Evolutionary conservation across 2,113 vertebrate genomes (phyloP).

Genomic region (Macrotis lagotis): DNA sequence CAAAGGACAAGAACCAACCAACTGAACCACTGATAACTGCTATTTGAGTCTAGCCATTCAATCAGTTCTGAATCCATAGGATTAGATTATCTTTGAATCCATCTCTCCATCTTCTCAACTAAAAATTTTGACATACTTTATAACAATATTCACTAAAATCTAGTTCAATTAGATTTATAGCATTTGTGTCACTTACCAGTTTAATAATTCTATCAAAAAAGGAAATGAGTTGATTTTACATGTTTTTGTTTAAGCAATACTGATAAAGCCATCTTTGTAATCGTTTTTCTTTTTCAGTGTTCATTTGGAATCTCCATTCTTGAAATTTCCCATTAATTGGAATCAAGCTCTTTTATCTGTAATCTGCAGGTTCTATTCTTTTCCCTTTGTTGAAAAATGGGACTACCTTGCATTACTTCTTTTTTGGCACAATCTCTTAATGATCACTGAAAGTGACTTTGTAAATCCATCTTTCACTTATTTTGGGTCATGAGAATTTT

Average conservation of each 20-base stretch:
- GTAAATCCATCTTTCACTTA: neutral
- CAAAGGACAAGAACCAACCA: no score
- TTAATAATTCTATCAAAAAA: neutral
- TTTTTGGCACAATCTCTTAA: neutral
- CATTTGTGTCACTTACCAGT: neutral
- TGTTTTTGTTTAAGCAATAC: neutral
- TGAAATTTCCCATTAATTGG: neutral
- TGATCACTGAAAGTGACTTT: neutral
- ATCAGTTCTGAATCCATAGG: neutral
- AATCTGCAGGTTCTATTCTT: neutral
- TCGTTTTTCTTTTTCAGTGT: neutral
- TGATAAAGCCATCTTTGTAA: neutral
- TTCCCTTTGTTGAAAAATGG: neutral
- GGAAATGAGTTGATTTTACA: neutral
- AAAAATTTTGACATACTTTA: neutral
- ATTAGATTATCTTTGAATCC: neutral
- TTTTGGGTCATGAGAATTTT: neutral
- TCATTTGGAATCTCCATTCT: neutral
- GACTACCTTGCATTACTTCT: neutral
- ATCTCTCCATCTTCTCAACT: neutral
- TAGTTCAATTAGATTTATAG: neutral
- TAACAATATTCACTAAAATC: neutral
- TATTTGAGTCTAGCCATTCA: neutral
- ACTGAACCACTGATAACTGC: neutral
- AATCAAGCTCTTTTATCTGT: neutral